Base-by-base conservation (phyloP, 92 coral and sea anemone species). In the Blastomussa wellsi region DNA sequence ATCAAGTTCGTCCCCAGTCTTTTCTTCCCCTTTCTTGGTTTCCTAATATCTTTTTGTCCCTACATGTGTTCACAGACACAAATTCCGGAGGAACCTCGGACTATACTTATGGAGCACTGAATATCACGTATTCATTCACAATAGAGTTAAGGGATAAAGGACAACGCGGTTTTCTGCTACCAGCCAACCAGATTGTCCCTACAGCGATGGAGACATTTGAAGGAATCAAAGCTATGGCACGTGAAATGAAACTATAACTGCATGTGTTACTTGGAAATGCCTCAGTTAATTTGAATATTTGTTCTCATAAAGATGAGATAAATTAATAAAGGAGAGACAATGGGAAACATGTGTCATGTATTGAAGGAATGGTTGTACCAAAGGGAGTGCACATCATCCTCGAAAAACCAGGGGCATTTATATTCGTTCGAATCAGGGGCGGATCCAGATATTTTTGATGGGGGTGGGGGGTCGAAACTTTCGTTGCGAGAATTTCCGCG, bases 11-110 rank as follows among this genome's bases (percentile, higher is more conserved):
- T 44, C 11, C 6, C 49, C 49, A 3, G 49, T 10, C 11, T 44
- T 44, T 13, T 44, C 11, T 8, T 44, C n/a, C n/a, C n/a, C n/a
- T 57, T 22, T 57, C 28, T 15, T 48, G 3, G 38, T 29, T 31
- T 48, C 14, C 9, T 48, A n/a, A n/a, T n/a, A n/a, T 16, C 24
- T 11, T 24, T 83, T 20, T 22, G 9, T 60, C 28, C 13, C 16
- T 12, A 2, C 32, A 9, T 44, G 26, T 62, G n/a, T n/a, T n/a
- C n/a, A 32, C 89, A 93, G 97, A 93, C 55, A 39, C 49, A 66
- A 90, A 90, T 71, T 86, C 94, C 33, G 97, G 97, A 0, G 90
- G 97, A 22, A 93, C 94, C 82, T 85, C 89, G 49, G 97, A 93
- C 67, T 93, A 86, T 66, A 85, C 94, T 0, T 93, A 93, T 42